phyloP scores from a whole-genome alignment of 2,797 vertebrate species.

The Anas acuta region DNA sequence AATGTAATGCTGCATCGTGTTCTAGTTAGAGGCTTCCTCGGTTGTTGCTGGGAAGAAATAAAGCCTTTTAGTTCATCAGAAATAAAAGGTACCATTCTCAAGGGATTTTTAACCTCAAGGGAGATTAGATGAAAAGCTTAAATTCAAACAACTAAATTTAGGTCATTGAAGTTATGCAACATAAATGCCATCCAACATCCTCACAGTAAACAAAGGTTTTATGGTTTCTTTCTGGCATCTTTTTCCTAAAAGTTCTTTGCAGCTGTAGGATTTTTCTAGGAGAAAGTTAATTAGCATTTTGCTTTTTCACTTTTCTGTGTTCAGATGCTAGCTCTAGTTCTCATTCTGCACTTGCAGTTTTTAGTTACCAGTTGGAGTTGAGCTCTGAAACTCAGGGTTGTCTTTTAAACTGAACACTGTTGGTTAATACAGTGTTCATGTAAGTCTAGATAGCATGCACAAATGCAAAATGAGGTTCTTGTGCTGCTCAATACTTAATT shows the following conservation, averaged over 20 bases:
- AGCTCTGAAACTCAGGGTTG: not conserved
- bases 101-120: not conserved
- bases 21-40: not conserved
- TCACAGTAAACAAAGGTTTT: not conserved
- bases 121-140: not conserved
- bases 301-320: not conserved
- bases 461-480: constrained; percentile 14
- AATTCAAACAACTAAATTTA: not conserved
- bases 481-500: not conserved
- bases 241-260: not conserved
- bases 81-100: not conserved
- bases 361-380: not conserved
- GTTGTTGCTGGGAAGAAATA: not conserved
- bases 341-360: not conserved
- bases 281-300: not conserved
- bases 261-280: not conserved
- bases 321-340: not conserved
- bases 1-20: not conserved
- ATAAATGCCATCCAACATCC: not conserved
- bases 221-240: not conserved
- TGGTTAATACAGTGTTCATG: constrained; percentile 1
- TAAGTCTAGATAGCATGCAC: not conserved
- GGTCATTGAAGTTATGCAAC: not conserved
- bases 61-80: not conserved
- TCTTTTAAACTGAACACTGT: not conserved